phyloP scores from a whole-genome alignment of 1,140 invertebrate species.

The Neelides sp. region DNA sequence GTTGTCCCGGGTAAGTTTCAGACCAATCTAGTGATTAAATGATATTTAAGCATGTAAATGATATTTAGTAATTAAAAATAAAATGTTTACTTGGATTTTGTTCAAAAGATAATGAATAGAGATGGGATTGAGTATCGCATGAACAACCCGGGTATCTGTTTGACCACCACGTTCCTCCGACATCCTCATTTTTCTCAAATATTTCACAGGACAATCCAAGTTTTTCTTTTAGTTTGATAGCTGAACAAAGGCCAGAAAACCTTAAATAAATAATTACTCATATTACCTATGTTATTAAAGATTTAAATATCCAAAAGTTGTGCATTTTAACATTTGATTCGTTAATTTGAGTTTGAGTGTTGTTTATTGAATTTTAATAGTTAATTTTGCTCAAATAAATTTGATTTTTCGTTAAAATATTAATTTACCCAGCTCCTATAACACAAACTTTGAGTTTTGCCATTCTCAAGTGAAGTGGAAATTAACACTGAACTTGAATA shows the following conservation, averaged over 20 bases:
- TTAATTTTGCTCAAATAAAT: no score
- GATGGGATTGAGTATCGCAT: conserved; percentile 17
- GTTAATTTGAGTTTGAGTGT: no score
- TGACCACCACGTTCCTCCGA: conserved; percentile 22
- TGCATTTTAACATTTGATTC: no score
- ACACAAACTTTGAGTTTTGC: no score
- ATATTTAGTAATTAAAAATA: background rate
- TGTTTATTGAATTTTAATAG: no score
- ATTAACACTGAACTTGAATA: no score
- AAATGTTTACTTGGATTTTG: conserved; percentile 18
- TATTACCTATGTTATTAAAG: no score
- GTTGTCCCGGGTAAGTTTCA: conserved; percentile 9
- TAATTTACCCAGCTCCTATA: no score
- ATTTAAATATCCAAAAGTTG: no score
- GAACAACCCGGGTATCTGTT: conserved; percentile 26
- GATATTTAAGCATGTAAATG: background rate
- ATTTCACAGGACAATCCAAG: conserved; percentile 15
- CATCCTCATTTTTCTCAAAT: conserved; percentile 13
- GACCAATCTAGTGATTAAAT: conserved; percentile 17
- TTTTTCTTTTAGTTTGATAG: conserved; percentile 17
- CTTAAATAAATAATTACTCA: no score
- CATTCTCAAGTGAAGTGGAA: no score
- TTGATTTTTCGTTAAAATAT: no score
- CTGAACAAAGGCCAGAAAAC: conserved; percentile 25
- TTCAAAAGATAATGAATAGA: conserved; percentile 23